Evolutionary conservation across 2,797 vertebrate species (phyloP), one percentile per base, ranked within the genome.

Genomic region (Aplochiton taeniatus): DNA sequence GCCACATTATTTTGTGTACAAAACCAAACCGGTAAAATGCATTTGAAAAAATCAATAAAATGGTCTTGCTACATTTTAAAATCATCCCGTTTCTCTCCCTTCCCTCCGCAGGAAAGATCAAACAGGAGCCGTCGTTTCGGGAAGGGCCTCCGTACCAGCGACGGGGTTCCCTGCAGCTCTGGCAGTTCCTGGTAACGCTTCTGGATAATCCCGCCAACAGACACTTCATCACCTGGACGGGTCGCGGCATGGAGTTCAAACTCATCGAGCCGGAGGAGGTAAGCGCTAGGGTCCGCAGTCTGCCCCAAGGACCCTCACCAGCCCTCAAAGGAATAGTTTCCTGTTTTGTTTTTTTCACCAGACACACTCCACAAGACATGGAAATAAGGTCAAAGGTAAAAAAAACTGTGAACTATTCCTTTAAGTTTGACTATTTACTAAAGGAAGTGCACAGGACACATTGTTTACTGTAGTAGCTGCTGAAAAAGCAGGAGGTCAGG

Each of bases 191-290:
- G 48, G 94, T 98, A 70, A 96, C 96, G 0, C 93, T 98, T 61
- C 87, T 98, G 62, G 96, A 98, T 0, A 94, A 97, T 82, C 95
- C 94, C 0, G 92, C 94, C 66, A 96, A 97, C 0, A 87, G 91
- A 44, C 96, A 96, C 75, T 95, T 96, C 83, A 98, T 98, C 1
- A 91, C 95, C 8, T 98, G 96, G 96, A 98, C 96, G 0, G 96
- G 96, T 11, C 93, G 94, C 20, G 96, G 96, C 87, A 97, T 98
- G 91, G 96, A 98, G 79, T 98, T 98, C 74, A 98, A 98, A 79
- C 89, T 98, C 61, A 95, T 96, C 0, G 96, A 98, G 53, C 96
- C 96, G 0, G 96, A 98, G 75, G 96, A 98, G 95, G 96, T 97
- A 10, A 64, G 73, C 20, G 31, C 13, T 8, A 7, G 20, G n/a